Evolutionary conservation across 2,113 vertebrate species (phyloP), one percentile per base, ranked within the genome.

Genomic region (Trogon melanurus): DNA sequence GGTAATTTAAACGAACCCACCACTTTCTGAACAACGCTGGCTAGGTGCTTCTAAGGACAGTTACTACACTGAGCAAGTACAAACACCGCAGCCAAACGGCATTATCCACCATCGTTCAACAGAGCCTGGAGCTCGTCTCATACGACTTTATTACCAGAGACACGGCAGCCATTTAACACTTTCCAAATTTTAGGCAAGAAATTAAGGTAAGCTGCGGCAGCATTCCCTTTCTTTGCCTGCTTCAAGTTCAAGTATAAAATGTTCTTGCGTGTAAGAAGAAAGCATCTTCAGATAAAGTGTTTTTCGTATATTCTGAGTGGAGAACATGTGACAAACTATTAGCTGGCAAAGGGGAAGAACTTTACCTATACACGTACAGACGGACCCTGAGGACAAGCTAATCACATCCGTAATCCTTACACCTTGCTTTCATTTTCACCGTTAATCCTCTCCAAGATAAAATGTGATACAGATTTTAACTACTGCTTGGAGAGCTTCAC

Each of bases 261-360:
- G 36, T 44, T 65, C n/a, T 47, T 23, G 4, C 5, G 53, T 7
- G 23, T 16, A 61, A 38, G 34, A 56, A 71, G 16, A 67, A 60
- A 58, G n/a, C 22, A 61, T 10, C 29, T 82, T 53, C 10, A 79
- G 51, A 20, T 16, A 45, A 74, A 54, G 30, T 14, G 6, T 30
- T 67, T 82, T 66, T 48, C 36, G 23, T 30, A 69, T 12, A 44
- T 60, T 67, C 89, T 98, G 95, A 86, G 94, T 95, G 94, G 94
- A 98, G 80, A 96, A 85, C 79, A 76, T 85, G 96, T 97, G 98
- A 98, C 94, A 97, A 97, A 97, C 97, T 96, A 97, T 93, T 97
- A 98, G 96, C 94, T 97, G 97, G 96, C 97, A 97, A 98, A 97
- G 96, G 89, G 85, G 87, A 79, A 91, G 95, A 88, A 87, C 75